Conservation (phyloP, 2,113 vertebrate species). For the Lota lota region DNA sequence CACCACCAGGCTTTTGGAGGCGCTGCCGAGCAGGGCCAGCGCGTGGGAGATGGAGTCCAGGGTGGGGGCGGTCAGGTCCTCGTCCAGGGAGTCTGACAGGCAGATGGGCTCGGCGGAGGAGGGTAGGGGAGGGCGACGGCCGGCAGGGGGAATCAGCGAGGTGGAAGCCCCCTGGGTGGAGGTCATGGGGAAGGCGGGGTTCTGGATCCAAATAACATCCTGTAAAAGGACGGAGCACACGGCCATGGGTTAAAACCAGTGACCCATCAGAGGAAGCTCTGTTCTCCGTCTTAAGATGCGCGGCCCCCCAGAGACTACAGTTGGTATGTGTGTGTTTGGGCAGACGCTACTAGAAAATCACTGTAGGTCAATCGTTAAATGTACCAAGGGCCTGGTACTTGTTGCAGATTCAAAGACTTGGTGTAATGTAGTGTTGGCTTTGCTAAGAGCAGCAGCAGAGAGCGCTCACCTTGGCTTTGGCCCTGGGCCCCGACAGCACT, state of each 20-base stretch:
- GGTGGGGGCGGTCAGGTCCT: constrained; percentile 86
- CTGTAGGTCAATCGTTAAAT: too few species aligned
- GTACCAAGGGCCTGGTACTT: too few species aligned
- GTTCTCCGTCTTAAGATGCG: too few species aligned
- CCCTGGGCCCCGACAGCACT: constrained; percentile 84
- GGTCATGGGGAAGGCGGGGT: constrained; percentile 37
- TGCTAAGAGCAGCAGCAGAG: too few species aligned
- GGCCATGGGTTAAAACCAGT: neutral
- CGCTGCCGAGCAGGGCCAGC: constrained; percentile 85
- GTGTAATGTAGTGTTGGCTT: too few species aligned
- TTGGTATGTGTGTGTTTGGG: too few species aligned
- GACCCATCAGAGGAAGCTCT: too few species aligned
- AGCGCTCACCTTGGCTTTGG: constrained; percentile 85
- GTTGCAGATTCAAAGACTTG: too few species aligned
- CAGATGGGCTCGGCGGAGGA: constrained; percentile 87
- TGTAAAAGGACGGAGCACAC: constrained; percentile 23
- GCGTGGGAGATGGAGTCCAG: constrained; percentile 92
- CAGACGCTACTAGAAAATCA: too few species aligned
- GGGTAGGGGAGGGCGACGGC: constrained; percentile 56
- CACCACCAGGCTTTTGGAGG: constrained; percentile 77
- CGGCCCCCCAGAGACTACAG: too few species aligned
- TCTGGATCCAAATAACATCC: constrained; percentile 68
- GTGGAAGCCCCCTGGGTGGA: constrained; percentile 17
- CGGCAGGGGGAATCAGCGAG: constrained; percentile 22
- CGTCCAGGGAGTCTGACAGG: constrained; percentile 92